A percentile compares a stretch with the other conserved stretches of the same genome.
phyloP scores from a whole-genome alignment of 2,797 vertebrate genomes.

The Myotis pilosus region DNA sequence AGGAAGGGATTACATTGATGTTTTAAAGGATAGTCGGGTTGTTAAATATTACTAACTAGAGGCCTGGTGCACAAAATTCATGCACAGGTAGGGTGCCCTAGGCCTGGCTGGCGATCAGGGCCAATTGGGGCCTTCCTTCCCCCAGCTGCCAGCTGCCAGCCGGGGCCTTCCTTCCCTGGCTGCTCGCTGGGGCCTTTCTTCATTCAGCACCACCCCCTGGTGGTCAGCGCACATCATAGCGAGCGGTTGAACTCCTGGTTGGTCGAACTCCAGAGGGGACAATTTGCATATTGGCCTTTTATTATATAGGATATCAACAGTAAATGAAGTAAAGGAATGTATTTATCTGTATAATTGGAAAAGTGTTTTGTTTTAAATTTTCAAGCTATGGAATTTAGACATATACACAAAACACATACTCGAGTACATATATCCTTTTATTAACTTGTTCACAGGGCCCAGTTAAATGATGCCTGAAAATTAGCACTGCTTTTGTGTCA shows the following conservation, averaged over 20 bases:
- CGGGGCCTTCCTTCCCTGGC: too few relatives aligned
- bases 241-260: too few relatives aligned
- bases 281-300: too few relatives aligned
- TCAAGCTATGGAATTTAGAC: not conserved
- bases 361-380: not conserved
- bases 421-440: not conserved
- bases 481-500: not conserved
- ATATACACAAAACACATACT: not conserved
- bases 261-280: too few relatives aligned
- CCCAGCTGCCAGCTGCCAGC: too few relatives aligned
- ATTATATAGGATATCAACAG: not conserved
- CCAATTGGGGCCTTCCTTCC: too few relatives aligned
- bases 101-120: too few relatives aligned
- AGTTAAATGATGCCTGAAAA: not conserved
- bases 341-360: constrained; percentile 1
- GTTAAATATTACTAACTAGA: not conserved
- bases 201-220: too few relatives aligned
- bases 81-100: too few relatives aligned
- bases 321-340: not conserved
- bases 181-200: too few relatives aligned
- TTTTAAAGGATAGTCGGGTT: not conserved
- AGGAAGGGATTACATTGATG: constrained; percentile 34
- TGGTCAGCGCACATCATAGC: too few relatives aligned
- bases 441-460: not conserved
- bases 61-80: too few relatives aligned